A percentile compares a stretch with the other conserved stretches of the same genome.
Evolutionary conservation across 2,888 invertebrate genomes (phyloP).

Genomic region (Pseudococcus jackbeardsleyi): DNA sequence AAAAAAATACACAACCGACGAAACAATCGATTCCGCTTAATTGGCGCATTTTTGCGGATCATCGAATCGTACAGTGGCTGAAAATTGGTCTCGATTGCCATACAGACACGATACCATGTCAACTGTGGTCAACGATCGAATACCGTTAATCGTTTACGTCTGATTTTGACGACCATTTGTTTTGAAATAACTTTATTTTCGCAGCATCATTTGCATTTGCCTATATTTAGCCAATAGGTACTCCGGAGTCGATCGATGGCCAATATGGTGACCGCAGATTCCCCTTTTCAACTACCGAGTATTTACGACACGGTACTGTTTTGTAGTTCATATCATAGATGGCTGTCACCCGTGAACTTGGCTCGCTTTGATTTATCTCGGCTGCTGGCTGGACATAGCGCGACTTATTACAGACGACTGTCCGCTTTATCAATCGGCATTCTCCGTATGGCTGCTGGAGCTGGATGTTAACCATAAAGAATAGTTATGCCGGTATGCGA

Average conservation of each 20-base stretch:
- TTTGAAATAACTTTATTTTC: background rate
- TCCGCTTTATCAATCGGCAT: conserved; percentile 63
- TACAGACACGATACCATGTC: background rate
- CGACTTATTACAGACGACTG: conserved; percentile 56
- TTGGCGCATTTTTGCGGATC: conserved; percentile 37
- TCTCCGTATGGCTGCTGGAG: conserved; percentile 49
- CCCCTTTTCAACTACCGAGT: conserved; percentile 14
- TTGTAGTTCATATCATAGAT: conserved; percentile 63
- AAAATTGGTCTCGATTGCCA: background rate
- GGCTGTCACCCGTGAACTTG: conserved; percentile 64
- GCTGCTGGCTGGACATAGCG: conserved; percentile 26
- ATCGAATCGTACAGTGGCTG: background rate
- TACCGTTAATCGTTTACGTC: conserved; percentile 15
- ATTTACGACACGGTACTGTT: conserved; percentile 40
- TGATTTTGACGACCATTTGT: conserved; percentile 49
- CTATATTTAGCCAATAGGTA: background rate
- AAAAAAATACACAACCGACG: background rate
- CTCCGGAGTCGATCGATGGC: background rate
- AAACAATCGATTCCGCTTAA: conserved; percentile 18
- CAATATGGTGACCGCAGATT: background rate
- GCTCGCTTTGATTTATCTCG: conserved; percentile 62
- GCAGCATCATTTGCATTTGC: conserved; percentile 36
- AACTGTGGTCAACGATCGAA: background rate
- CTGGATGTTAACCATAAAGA: conserved; percentile 61
- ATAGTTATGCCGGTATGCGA: conserved; percentile 60